A percentile compares a stretch with the other conserved stretches of the same genome.
phyloP scores from a whole-genome alignment of 2,888 invertebrate species.

The Hedychridium roseum region DNA sequence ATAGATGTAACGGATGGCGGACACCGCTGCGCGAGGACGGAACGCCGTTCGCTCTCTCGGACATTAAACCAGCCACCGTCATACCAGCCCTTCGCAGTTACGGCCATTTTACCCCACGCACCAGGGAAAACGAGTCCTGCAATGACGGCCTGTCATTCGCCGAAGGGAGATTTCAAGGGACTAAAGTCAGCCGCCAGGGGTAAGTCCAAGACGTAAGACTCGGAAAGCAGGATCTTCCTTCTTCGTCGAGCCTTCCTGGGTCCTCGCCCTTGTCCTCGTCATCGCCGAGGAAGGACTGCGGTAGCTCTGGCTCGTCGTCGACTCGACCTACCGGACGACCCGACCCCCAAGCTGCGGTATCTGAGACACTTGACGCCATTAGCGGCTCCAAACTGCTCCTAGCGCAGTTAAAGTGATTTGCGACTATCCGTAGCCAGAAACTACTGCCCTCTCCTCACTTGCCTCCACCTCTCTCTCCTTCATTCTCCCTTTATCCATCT shows the following conservation, averaged over 20 bases:
- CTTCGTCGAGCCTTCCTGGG: conserved; percentile 5
- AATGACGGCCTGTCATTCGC: too few species aligned
- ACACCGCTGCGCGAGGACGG: conserved; percentile 50
- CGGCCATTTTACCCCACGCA: conserved; percentile 17
- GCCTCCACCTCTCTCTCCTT: conserved; percentile 10
- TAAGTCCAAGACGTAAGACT: too few species aligned
- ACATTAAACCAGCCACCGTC: conserved; percentile 51
- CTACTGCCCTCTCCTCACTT: conserved; percentile 28
- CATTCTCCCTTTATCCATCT: conserved; percentile 9
- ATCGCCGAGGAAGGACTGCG: neutral
- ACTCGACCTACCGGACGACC: conserved; percentile 46
- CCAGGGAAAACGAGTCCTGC: too few species aligned
- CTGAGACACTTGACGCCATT: conserved; percentile 63
- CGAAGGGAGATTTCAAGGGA: neutral
- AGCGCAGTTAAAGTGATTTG: conserved; percentile 63
- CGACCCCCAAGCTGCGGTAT: conserved; percentile 49
- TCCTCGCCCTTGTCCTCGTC: conserved; percentile 5
- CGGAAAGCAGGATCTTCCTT: too few species aligned
- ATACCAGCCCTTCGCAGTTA: conserved; percentile 28
- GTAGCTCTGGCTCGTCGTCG: conserved; percentile 22
- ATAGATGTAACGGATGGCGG: conserved; percentile 63
- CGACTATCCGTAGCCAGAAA: conserved; percentile 53
- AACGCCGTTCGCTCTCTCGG: conserved; percentile 41
- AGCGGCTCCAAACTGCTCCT: conserved; percentile 61
- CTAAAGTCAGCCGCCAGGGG: too few species aligned